A percentile compares a stretch with the other conserved stretches of the same genome.
Conservation (phyloP, 2,888 invertebrate genomes). For the Spisula subtruncata region DNA sequence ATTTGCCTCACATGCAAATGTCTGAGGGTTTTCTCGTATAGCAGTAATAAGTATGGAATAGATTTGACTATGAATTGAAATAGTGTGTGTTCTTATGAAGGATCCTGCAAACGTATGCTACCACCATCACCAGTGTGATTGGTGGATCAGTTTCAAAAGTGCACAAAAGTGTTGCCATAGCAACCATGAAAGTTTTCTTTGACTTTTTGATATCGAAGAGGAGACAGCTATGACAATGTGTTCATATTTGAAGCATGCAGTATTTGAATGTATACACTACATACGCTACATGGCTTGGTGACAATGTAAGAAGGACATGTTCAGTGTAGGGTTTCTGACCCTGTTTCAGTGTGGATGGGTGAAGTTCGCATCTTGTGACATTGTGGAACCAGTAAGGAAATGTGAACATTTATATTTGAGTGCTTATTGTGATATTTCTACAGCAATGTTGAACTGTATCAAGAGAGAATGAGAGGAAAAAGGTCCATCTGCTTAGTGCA, state of each 20-base stretch:
- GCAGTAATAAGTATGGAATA: conserved; percentile 42
- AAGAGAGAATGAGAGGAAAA: not conserved
- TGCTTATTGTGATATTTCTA: conserved; percentile 58
- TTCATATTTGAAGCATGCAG: not conserved
- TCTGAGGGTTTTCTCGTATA: conserved; percentile 85
- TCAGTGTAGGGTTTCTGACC: not conserved
- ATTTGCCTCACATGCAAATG: conserved; percentile 77
- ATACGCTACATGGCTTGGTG: no score
- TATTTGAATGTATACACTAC: not conserved
- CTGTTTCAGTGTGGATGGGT: not conserved
- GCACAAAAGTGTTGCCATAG: not conserved
- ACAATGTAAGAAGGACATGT: not conserved
- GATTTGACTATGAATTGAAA: not conserved
- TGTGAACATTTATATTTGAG: conserved; percentile 15
- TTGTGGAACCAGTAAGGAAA: not conserved
- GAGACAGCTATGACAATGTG: not conserved
- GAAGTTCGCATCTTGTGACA: not conserved
- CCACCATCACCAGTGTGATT: not conserved
- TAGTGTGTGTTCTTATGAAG: conserved; percentile 21
- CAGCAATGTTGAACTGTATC: conserved; percentile 39
- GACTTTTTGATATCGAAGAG: not conserved
- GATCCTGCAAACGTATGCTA: not conserved
- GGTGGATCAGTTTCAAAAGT: not conserved
- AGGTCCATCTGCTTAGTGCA: not conserved
- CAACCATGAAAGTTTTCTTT: not conserved